phyloP scores from a whole-genome alignment of 2,113 vertebrate species.

The Meriones unguiculatus region DNA sequence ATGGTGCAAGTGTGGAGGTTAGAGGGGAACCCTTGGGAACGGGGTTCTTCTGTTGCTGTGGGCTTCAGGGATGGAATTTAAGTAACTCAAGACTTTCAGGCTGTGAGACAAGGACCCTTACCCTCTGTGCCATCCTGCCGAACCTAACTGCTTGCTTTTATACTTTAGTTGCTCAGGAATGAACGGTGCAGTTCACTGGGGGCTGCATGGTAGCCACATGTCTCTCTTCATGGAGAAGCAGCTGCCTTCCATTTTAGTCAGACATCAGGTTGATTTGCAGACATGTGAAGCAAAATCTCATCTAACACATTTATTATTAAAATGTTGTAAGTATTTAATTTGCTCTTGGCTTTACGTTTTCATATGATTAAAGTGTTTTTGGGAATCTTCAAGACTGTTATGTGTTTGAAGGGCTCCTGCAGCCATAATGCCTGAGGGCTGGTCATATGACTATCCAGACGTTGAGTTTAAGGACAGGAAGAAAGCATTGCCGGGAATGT shows the following conservation, averaged over 20 bases:
- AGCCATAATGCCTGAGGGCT: too few relatives aligned
- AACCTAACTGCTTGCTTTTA: not conserved
- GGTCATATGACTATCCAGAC: not conserved
- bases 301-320: not conserved
- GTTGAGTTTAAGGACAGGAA: not conserved
- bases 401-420: not conserved
- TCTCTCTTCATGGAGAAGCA: not conserved
- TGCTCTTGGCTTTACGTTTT: conserved; percentile 27
- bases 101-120: not conserved
- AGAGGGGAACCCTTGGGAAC: not conserved
- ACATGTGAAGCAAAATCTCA: not conserved
- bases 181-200: not conserved
- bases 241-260: not conserved
- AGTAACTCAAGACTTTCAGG: not conserved
- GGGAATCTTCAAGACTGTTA: not conserved
- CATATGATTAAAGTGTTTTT: not conserved
- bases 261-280: not conserved
- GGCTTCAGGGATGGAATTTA: not conserved
- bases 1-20: not conserved
- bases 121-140: not conserved
- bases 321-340: not conserved
- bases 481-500: not conserved
- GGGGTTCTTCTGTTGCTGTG: too few relatives aligned
- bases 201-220: not conserved
- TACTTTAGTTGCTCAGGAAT: not conserved